phyloP scores from a whole-genome alignment of 2,888 invertebrate species.

The Megamerina dolium region DNA sequence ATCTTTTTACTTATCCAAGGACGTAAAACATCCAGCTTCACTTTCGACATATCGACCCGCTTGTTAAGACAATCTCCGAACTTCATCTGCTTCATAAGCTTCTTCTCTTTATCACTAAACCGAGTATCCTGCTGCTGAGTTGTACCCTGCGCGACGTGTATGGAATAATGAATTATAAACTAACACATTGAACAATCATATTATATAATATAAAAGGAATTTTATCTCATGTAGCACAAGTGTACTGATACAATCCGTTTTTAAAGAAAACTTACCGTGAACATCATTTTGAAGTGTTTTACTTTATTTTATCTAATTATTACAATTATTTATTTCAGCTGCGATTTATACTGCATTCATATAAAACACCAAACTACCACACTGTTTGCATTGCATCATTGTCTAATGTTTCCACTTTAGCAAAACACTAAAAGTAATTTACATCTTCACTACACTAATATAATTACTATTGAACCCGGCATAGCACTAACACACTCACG shows the following conservation, averaged over 20 bases:
- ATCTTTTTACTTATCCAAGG: conserved; percentile 99
- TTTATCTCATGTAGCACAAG: too few species aligned
- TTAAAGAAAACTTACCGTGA: conserved; percentile 43
- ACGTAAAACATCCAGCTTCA: conserved; percentile 94
- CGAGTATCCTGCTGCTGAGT: conserved; percentile 98
- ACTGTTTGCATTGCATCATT: not conserved
- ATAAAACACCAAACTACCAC: too few species aligned
- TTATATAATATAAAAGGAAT: not conserved
- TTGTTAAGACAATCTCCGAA: conserved; percentile 90
- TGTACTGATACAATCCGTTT: too few species aligned
- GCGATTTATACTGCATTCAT: too few species aligned
- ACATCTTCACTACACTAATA: too few species aligned
- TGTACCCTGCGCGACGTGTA: conserved; percentile 69
- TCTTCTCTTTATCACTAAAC: conserved; percentile 99
- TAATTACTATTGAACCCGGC: not conserved
- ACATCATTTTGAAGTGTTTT: conserved; percentile 33
- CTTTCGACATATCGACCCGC: conserved; percentile 97
- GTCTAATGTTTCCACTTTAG: too few species aligned
- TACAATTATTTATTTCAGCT: too few species aligned
- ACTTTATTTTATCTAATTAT: too few species aligned
- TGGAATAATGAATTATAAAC: conserved; percentile 5
- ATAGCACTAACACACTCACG: too few species aligned
- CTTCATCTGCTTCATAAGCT: conserved; percentile 96
- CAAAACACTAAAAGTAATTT: too few species aligned
- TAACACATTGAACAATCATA: not conserved